Conservation (phyloP, 2,797 vertebrate genomes). For the Neosalanx taihuensis region DNA sequence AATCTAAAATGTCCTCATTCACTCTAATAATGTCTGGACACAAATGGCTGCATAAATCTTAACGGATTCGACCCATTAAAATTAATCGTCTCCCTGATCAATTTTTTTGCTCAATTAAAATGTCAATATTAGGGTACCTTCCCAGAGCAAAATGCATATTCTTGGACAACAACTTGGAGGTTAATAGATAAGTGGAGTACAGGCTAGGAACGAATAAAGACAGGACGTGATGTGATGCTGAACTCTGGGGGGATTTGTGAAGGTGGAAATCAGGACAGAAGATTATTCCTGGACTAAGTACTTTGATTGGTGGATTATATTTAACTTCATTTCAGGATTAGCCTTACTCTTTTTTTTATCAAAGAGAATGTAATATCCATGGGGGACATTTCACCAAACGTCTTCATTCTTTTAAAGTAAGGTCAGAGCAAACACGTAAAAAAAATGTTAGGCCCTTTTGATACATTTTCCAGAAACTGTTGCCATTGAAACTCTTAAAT, state of each 20-base stretch:
- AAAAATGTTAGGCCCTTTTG: background rate
- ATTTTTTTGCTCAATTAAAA: no score
- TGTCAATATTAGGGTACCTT: background rate
- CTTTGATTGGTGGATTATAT: background rate
- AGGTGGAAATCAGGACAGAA: background rate
- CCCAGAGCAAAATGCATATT: background rate
- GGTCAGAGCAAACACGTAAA: background rate
- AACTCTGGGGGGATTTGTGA: background rate
- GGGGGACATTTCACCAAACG: background rate
- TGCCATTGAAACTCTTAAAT: no score
- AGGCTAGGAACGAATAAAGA: constrained; percentile 10
- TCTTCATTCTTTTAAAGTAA: background rate
- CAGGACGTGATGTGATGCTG: constrained; percentile 11
- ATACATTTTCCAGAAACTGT: background rate
- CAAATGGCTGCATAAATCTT: background rate
- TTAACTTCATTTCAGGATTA: background rate
- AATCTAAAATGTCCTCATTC: background rate
- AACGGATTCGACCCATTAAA: background rate
- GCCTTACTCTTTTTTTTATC: background rate
- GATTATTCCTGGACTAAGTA: background rate
- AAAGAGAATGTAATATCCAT: background rate
- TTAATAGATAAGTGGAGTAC: background rate
- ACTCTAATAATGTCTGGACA: background rate
- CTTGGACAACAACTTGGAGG: background rate
- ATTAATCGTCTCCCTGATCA: no score